These are phyloP conservation scores for Nettapus auritus DNA, from an alignment of 2,113 vertebrate species.

Conservation along the genomic window DNA sequence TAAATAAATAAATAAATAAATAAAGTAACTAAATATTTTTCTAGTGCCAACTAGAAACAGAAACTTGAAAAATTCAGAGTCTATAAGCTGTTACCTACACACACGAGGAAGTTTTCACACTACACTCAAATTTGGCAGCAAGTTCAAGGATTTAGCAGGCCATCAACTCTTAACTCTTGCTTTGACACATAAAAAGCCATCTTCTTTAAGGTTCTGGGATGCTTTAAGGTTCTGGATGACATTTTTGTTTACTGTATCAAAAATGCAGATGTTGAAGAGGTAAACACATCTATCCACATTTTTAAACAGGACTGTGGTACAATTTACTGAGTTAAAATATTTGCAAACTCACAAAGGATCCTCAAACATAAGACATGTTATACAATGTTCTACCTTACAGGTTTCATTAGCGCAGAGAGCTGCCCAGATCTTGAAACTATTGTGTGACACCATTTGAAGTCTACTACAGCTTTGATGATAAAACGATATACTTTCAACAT, in stretches of 20 bases:
- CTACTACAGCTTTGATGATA: not conserved
- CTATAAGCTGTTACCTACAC: fast-evolving
- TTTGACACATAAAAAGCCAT: not conserved
- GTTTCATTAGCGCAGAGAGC: not conserved
- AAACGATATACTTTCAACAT: not conserved
- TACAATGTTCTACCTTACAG: not conserved
- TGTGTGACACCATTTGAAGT: not conserved
- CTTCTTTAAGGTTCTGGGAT: not conserved
- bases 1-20: too few relatives aligned
- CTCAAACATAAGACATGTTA: not conserved
- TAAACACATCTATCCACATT: not conserved
- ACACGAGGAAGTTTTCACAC: not conserved
- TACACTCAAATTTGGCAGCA: not conserved
- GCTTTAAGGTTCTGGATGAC: not conserved
- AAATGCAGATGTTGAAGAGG: not conserved
- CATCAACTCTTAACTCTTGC: not conserved
- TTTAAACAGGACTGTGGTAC: not conserved
- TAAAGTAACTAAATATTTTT: not conserved
- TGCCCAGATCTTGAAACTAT: not conserved
- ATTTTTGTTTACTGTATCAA: not conserved
- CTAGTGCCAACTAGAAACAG: not conserved
- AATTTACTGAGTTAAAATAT: not conserved
- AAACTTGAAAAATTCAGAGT: not conserved
- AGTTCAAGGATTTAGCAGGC: not conserved
- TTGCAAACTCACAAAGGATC: not conserved